Base-by-base conservation (phyloP, 2,888 invertebrate species). In the Brenthis ino region DNA sequence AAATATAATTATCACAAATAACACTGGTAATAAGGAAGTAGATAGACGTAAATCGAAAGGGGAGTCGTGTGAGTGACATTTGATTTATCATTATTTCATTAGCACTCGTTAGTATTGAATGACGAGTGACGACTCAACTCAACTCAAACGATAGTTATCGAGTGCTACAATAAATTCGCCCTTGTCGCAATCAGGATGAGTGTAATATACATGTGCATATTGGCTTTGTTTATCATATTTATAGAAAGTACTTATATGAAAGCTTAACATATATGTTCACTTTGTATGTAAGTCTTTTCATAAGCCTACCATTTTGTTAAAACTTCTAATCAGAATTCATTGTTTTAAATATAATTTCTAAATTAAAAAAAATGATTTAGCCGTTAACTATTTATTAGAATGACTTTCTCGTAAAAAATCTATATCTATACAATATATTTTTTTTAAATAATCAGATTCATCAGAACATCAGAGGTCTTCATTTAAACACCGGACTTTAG, bases 161-260 rank as follows among this genome's bases (percentile, higher is more conserved):
- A 72, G 67, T 72, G 74, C 70, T 82, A 86, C 85, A 86, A 89
- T 85, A 81, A 81, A 88, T 85, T 85, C 81, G 83, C 82, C 83
- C 82, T 84, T 85, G 84, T 78, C 53, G 75, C 79, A 77, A 76
- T 84, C 84, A 85, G 82, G 82, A 82, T 81, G 64, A 48, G 58
- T 56, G 64, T 61, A 50, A 55, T 57, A 55, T 57, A 13, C 48
- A 57, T 60, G 16, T 43, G 55, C 16, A 57, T 20, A n/a, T 20
- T n/a, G n/a, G 24, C 24, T 24, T 13, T 14, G 6, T 16, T 54
- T 43, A 63, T 53, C 51, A 43, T 68, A 77, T 67, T 60, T 50
- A 5, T 50, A 60, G 50, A 50, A 24, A 28, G 2, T 50, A 43
- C 11, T 43, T 43, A 43, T 43, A 43, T 11, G 8, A 43, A 11